Percentiles rank a stretch among this genome's conserved stretches.
Evolutionary conservation across 2,888 invertebrate species (phyloP).

Genomic region (Epiblema foenella): DNA sequence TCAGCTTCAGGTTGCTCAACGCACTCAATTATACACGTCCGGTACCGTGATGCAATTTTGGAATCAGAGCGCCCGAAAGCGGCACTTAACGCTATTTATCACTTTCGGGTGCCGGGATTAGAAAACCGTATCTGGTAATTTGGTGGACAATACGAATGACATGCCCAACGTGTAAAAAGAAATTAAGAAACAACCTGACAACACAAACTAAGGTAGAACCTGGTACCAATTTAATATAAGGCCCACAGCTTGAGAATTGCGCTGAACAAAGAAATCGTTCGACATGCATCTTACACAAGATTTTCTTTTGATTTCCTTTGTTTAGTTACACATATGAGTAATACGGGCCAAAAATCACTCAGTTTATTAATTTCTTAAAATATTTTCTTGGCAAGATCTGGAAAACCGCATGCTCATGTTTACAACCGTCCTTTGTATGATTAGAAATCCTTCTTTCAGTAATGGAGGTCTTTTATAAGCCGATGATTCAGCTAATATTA

Average conservation of each 20-base stretch:
- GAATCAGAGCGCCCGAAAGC: neutral
- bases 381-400: slow-evolving; percentile 4
- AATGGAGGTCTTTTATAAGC: neutral
- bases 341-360: neutral
- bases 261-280: neutral
- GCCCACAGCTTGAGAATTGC: neutral
- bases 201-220: neutral
- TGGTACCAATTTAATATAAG: neutral
- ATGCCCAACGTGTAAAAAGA: too few relatives aligned
- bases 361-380: neutral
- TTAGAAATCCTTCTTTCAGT: neutral
- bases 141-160: too few relatives aligned
- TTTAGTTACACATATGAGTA: neutral
- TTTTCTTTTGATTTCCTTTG: neutral
- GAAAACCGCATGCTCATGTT: neutral
- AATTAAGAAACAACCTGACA: neutral
- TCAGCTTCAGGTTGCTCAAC: neutral
- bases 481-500: neutral
- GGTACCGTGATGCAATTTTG: neutral
- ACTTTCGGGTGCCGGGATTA: neutral
- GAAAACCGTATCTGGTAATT: neutral
- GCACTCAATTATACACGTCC: neutral
- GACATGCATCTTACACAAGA: neutral
- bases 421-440: neutral
- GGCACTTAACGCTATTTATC: neutral